Conservation (phyloP, 2,113 vertebrate genomes). For the Sander lucioperca region DNA sequence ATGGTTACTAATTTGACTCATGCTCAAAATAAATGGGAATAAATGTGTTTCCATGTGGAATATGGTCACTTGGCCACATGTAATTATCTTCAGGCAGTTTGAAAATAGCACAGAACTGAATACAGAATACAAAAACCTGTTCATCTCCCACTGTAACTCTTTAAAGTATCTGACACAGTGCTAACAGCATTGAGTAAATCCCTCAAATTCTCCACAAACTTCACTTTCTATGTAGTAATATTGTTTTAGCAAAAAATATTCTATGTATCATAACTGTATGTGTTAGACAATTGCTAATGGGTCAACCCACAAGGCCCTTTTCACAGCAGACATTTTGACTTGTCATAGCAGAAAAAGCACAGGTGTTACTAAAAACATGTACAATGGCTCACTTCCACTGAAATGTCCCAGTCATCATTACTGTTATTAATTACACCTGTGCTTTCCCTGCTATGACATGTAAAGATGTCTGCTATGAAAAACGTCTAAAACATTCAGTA, state of each 20-base stretch:
- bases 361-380: no score
- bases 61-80: slow-evolving; percentile 40
- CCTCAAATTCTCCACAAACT: neutral
- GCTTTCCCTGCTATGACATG: neutral
- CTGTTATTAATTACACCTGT: neutral
- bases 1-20: slow-evolving; percentile 44
- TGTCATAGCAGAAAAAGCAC: neutral
- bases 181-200: neutral
- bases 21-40: slow-evolving; percentile 62
- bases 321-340: neutral
- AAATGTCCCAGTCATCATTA: no score
- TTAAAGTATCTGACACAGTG: neutral
- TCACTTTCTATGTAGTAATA: neutral
- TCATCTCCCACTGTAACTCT: slow-evolving; percentile 4
- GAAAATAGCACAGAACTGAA: slow-evolving; percentile 47
- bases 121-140: neutral
- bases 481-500: neutral
- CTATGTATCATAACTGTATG: neutral
- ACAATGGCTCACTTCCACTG: no score
- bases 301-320: neutral
- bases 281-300: neutral
- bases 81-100: slow-evolving; percentile 54
- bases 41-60: slow-evolving; percentile 45
- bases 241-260: no score
- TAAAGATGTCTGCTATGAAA: neutral